A percentile compares a stretch with the other conserved stretches of the same genome.
phyloP scores from a whole-genome alignment of 2,888 invertebrate species.

The Bimastos eiseni region DNA sequence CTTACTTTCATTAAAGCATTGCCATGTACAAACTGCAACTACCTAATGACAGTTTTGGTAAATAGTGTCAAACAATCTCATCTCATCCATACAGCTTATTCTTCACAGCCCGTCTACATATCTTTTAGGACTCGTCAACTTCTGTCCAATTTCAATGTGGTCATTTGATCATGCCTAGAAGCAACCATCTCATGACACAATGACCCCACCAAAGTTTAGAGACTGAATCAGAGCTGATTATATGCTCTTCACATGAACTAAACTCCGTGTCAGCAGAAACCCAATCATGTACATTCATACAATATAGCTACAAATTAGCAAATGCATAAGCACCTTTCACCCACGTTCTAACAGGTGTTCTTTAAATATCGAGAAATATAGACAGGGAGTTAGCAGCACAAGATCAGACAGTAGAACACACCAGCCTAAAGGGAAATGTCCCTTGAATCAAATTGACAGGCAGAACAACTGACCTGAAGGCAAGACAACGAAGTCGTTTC shows the following conservation, averaged over 20 bases:
- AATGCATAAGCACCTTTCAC: not conserved
- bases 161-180: too few species aligned
- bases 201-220: too few species aligned
- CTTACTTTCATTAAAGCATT: not conserved
- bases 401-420: not conserved
- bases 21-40: not conserved
- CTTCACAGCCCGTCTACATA: not conserved
- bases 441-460: not conserved
- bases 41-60: not conserved
- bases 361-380: too few species aligned
- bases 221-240: too few species aligned
- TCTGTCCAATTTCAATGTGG: too few species aligned
- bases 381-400: not conserved
- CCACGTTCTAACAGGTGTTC: not conserved
- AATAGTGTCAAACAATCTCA: not conserved
- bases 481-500: conserved; percentile 8
- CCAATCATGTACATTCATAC: too few species aligned
- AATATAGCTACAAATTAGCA: not conserved
- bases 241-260: too few species aligned
- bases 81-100: not conserved
- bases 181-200: too few species aligned
- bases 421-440: not conserved
- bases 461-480: conserved; percentile 22
- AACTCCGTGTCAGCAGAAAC: too few species aligned
- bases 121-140: too few species aligned